phyloP scores from a whole-genome alignment of 1,140 invertebrate species.

The Nasonia vitripennis region DNA sequence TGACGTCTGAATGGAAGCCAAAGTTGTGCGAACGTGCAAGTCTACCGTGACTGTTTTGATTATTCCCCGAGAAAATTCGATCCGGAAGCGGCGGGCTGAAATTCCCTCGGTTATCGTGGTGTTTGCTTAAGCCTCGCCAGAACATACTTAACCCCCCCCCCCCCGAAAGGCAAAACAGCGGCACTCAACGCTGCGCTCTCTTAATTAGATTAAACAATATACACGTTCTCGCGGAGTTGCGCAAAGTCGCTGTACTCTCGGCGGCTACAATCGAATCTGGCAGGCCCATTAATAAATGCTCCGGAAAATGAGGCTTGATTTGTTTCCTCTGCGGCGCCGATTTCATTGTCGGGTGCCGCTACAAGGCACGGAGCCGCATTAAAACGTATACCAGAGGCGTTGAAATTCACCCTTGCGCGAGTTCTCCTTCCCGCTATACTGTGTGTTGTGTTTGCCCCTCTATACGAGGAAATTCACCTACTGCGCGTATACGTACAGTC shows the following conservation, averaged over 20 bases:
- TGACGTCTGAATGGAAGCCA: too few relatives aligned
- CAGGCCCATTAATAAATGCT: background rate
- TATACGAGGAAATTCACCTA: background rate
- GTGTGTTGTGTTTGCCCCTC: background rate
- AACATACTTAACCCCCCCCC: background rate
- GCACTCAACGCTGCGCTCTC: background rate
- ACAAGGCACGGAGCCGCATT: background rate
- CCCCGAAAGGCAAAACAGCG: background rate
- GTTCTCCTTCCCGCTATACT: background rate
- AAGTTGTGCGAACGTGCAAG: too few relatives aligned
- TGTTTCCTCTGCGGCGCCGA: background rate
- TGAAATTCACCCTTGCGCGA: background rate
- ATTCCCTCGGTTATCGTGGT: background rate
- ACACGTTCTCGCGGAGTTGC: background rate
- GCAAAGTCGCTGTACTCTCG: background rate
- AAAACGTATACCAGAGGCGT: background rate
- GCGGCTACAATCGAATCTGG: conserved; percentile 15
- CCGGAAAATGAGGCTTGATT: conserved; percentile 16
- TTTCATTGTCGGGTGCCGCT: background rate
- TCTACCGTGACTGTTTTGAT: too few relatives aligned
- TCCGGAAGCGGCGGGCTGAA: too few relatives aligned
- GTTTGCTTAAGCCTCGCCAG: background rate
- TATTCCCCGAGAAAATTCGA: too few relatives aligned
- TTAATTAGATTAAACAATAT: background rate
- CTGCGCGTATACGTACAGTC: background rate